These are phyloP conservation scores for Athalia rosae DNA, from an alignment of 2,888 invertebrate genomes.

Conservation along the genomic window DNA sequence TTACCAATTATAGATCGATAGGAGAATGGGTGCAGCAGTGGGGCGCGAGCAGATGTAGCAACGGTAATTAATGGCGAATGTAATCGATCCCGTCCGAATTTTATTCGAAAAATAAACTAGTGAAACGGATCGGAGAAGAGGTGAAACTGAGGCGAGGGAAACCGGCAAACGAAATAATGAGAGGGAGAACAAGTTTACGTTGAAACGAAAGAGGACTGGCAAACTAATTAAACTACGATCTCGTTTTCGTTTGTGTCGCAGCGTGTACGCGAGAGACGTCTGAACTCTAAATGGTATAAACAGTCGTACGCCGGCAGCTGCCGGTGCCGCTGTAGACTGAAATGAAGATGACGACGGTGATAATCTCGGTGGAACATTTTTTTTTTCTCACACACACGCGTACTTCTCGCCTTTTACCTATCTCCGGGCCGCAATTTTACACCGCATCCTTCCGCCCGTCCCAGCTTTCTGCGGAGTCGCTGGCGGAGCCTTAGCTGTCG, in stretches of 20 bases:
- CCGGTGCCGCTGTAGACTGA: conserved; percentile 1
- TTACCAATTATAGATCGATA: too few relatives aligned
- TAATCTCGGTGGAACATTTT: not conserved
- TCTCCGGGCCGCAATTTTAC: not conserved
- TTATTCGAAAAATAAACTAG: too few relatives aligned
- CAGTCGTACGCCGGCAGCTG: conserved; percentile 33
- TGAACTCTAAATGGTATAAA: conserved; percentile 44
- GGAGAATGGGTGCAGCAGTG: too few relatives aligned
- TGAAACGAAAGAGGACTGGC: conserved; percentile 49
- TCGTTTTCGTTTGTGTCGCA: not conserved
- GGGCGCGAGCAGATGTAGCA: too few relatives aligned
- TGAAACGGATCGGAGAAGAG: not conserved
- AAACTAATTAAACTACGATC: conserved; percentile 57
- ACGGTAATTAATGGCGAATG: too few relatives aligned
- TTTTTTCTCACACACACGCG: too few relatives aligned
- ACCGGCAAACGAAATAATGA: not conserved
- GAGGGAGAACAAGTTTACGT: conserved; percentile 14
- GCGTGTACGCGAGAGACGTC: not conserved
- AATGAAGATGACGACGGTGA: too few relatives aligned
- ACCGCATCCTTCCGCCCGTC: not conserved
- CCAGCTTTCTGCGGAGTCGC: not conserved
- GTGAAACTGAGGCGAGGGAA: not conserved
- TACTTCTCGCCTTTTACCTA: not conserved
- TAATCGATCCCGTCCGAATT: too few relatives aligned
- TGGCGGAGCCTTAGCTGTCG: not conserved